A percentile compares a stretch with the other conserved stretches of the same genome.
Conservation (phyloP, 2,888 invertebrate species). For the Metellina segmentata region DNA sequence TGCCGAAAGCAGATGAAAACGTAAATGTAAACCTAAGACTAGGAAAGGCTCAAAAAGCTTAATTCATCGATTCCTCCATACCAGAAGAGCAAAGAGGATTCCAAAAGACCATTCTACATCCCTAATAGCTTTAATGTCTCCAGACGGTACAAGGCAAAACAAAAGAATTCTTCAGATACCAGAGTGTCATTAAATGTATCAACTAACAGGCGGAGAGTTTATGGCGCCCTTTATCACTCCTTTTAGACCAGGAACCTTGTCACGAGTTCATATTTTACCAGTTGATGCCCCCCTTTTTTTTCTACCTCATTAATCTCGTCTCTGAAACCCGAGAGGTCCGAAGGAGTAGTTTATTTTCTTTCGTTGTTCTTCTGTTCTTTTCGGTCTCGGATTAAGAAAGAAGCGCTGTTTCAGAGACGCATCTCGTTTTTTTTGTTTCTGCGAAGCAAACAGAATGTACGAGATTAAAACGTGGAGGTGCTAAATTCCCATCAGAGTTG, state of each 20-base stretch:
- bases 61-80: background rate
- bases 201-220: slow-evolving; percentile 48
- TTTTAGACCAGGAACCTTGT: slow-evolving; percentile 41
- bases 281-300: slow-evolving; percentile 36
- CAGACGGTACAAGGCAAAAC: slow-evolving; percentile 2
- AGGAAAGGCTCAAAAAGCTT: background rate
- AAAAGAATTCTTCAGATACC: slow-evolving; percentile 23
- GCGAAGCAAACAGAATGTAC: background rate
- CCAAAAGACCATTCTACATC: background rate
- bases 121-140: slow-evolving; percentile 31
- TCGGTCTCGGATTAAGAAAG: background rate
- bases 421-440: background rate
- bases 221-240: slow-evolving; percentile 49
- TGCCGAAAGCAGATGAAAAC: no score
- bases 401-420: background rate
- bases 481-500: background rate
- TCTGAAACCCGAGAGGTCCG: slow-evolving; percentile 24
- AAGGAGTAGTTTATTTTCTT: slow-evolving; percentile 39
- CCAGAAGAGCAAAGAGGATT: slow-evolving; percentile 17
- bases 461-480: slow-evolving; percentile 18
- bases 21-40: no score
- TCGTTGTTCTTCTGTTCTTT: slow-evolving; percentile 6
- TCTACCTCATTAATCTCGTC: slow-evolving; percentile 54
- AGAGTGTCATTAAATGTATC: slow-evolving; percentile 53
- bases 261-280: slow-evolving; percentile 65